A percentile compares a stretch with the other conserved stretches of the same genome.
Evolutionary conservation across 2,888 invertebrate genomes (phyloP).

Genomic region (Amiota minor): DNA sequence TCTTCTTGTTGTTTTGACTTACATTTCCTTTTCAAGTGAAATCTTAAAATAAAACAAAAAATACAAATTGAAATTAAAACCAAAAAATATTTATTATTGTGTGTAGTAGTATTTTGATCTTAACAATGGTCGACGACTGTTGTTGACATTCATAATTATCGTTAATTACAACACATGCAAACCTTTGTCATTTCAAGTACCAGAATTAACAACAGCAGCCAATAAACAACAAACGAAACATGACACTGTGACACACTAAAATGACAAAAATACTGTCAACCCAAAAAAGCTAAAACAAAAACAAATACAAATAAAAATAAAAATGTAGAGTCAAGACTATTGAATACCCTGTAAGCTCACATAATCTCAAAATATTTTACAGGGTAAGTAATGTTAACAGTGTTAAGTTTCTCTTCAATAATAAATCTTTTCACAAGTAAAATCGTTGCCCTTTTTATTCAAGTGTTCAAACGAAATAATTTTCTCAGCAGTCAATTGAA

Average conservation of each 20-base stretch:
- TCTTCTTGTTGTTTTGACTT: constrained; percentile 33
- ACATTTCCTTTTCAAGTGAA: constrained; percentile 63
- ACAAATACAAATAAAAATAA: not conserved
- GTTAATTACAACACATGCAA: constrained; percentile 52
- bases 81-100: not conserved
- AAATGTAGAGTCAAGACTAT: too few species aligned
- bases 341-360: too few species aligned
- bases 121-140: constrained; percentile 10
- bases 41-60: constrained; percentile 43
- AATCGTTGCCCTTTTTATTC: too few species aligned
- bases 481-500: too few species aligned
- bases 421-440: too few species aligned
- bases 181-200: constrained; percentile 22
- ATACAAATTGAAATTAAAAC: not conserved
- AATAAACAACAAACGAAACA: not conserved
- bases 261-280: constrained; percentile 27
- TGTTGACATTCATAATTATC: constrained; percentile 63
- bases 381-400: too few species aligned
- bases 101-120: not conserved
- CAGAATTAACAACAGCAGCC: too few species aligned
- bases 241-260: constrained; percentile 24
- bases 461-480: too few species aligned
- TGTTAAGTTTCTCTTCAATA: too few species aligned
- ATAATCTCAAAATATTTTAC: too few species aligned
- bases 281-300: constrained; percentile 4